Percentiles rank a stretch among this genome's conserved stretches.
Evolutionary conservation across 1,140 invertebrate species (phyloP).

Genomic region (Colletes gigas): DNA sequence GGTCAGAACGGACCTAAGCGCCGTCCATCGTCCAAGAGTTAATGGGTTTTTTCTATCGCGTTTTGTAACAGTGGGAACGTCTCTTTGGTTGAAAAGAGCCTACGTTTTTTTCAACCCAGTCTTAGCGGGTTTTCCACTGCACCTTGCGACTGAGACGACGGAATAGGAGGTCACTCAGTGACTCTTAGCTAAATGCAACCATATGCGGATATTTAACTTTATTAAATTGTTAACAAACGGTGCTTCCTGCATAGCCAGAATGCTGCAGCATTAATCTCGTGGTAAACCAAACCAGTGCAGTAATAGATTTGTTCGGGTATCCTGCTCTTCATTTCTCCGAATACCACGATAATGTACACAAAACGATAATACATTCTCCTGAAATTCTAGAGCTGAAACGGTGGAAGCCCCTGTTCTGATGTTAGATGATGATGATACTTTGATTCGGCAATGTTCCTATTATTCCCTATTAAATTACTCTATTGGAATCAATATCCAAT

Average conservation of each 20-base stretch:
- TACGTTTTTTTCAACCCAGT: too few species aligned
- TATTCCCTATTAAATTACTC: neutral
- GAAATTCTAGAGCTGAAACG: neutral
- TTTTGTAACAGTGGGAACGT: too few species aligned
- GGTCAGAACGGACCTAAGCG: too few species aligned
- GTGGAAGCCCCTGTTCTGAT: neutral
- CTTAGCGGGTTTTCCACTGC: too few species aligned
- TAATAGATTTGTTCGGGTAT: conserved; percentile 3
- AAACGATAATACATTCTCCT: neutral
- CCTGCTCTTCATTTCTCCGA: neutral
- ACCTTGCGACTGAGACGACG: too few species aligned
- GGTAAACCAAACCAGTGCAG: neutral
- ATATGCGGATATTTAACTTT: conserved; percentile 18
- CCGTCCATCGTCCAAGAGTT: too few species aligned
- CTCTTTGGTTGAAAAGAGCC: too few species aligned
- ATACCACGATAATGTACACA: conserved; percentile 11
- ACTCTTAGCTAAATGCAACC: neutral
- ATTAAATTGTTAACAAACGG: conserved; percentile 36
- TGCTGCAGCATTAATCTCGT: neutral
- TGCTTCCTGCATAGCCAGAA: neutral
- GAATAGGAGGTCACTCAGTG: too few species aligned
- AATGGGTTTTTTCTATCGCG: too few species aligned
- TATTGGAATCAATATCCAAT: neutral
- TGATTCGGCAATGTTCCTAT: neutral
- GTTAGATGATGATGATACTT: neutral